Evolutionary conservation across 23 tunicate species (phyloP), one percentile per base, ranked within the genome.

Genomic region (Phallusia fumigata): DNA sequence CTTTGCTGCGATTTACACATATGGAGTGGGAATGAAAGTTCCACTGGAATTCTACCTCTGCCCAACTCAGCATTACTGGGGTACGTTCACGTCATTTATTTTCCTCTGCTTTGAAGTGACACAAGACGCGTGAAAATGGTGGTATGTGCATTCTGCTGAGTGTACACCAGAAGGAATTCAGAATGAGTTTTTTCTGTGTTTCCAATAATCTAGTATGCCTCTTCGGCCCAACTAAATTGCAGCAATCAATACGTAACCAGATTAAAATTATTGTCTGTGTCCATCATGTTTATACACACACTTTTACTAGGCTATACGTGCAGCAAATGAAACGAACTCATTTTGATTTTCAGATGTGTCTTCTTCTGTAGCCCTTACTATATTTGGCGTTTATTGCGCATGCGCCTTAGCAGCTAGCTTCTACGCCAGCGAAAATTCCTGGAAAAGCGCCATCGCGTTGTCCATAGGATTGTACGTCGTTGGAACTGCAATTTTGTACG

Each of bases 1-100:
- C 47, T 83, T 74, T 83, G 86, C 86, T 19, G 86, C 86, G 0
- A 83, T 83, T 40, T 83, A 73, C 72, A 16, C 15, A n/a, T 83
- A 83, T 24, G 79, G 79, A 28, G 45, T 74, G 40, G 40, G 79
- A 13, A 35, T 45, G 33, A 74, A 69, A 78, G 72, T 83, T 19
- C 76, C 86, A 32, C 30, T 83, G 44, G 86, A 83, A 65, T 52
- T 40, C 40, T 83, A 83, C 69, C 36, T 83, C 13, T 83, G 86
- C 49, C 86, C 86, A 50, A 73, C 74, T 10, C n/a, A 30, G 33
- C 72, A 73, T 15, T 49, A 73, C 74, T 83, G 86, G 26, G 69
- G 69, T 58, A 13, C 16, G 69, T 58, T 58, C 13, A 6, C 28
- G n/a, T n/a, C n/a, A n/a, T n/a, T 13, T 51, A 51, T 51, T 15